A percentile compares a stretch with the other conserved stretches of the same genome.
Conservation (phyloP, 2,113 vertebrate genomes). For the Notothenia rossii region DNA sequence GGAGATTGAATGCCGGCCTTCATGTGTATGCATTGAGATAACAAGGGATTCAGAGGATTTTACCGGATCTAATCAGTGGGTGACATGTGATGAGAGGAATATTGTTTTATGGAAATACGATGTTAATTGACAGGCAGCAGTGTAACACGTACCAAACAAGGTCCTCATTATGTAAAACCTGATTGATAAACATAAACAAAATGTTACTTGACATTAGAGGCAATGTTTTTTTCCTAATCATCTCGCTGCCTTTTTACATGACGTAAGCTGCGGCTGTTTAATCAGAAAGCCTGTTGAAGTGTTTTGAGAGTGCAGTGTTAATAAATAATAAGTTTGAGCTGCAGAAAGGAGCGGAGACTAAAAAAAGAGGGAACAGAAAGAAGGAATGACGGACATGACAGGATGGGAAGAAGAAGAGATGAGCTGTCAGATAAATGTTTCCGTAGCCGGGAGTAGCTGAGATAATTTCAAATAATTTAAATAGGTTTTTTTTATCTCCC, state of each 20-base stretch:
- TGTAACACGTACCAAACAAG: constrained; percentile 20
- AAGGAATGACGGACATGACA: neutral
- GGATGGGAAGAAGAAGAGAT: neutral
- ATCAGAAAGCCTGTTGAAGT: constrained; percentile 14
- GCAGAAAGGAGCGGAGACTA: neutral
- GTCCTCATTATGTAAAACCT: constrained; percentile 16
- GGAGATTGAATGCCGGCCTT: neutral
- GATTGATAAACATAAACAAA: constrained; percentile 43
- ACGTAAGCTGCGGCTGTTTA: neutral
- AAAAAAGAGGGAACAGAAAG: neutral
- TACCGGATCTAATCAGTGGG: constrained; percentile 2
- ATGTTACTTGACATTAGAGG: constrained; percentile 14
- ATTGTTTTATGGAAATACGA: constrained; percentile 18
- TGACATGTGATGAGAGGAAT: constrained; percentile 24
- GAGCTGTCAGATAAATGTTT: constrained; percentile 21
- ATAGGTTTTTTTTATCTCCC: constrained; percentile 24
- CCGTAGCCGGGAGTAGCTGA: neutral
- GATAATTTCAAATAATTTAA: constrained; percentile 41
- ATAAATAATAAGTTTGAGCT: constrained; percentile 15
- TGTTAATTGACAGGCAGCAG: constrained; percentile 30
- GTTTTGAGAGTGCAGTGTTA: constrained; percentile 18
- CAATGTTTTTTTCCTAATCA: neutral
- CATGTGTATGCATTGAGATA: neutral
- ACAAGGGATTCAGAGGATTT: neutral
- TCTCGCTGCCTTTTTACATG: constrained; percentile 28